Base-by-base conservation (phyloP, 1,140 invertebrate species). In the Nixonia krombeini region DNA sequence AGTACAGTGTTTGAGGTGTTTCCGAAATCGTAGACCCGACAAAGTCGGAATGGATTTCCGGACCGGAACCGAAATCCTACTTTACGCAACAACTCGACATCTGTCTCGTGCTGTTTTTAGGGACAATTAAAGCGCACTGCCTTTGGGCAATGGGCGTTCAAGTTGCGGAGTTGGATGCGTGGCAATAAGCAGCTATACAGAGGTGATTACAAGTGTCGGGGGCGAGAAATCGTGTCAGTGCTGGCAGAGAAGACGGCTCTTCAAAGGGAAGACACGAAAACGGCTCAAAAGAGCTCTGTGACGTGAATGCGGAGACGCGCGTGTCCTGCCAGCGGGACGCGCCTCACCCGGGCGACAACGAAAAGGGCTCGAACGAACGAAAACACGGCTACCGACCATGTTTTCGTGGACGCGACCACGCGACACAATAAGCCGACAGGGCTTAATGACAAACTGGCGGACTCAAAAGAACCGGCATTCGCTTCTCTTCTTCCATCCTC, bases 311-410 rank as follows among this genome's bases (percentile, higher is more conserved):
- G 31, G 13, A 5, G 15, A 42, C 35, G 23, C 51, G 59, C 51
- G 51, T 63, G 59, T 63, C 51, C 10, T 45, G 17, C 21, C 59
- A 63, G 59, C 46, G 17, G 59, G 59, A 12, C 25, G 12, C 21
- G 10, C 38, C 8, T 23, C 5, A 18, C 16, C 40, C 29, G 51
- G 44, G 37, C 45, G 53, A 78, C 70, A 78, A 78, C 76, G 66
- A 76, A 63, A 53, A 53, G 46, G 38, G 9, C 16, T 49, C 42
- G 55, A 57, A 72, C 70, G 71, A 63, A 66, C 51, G 65, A 74
- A 76, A 80, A 80, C 76, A 80, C 64, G 66, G 37, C 76, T 77
- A 77, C 71, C 72, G 71, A 72, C 71, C 33, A 12, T 35, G 33
- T 35, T 35, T 13, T 13, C 72, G 69, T 65, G 47, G 68, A 64